phyloP scores from a whole-genome alignment of 2,797 vertebrate species.

The Rhabdomys pumilio region DNA sequence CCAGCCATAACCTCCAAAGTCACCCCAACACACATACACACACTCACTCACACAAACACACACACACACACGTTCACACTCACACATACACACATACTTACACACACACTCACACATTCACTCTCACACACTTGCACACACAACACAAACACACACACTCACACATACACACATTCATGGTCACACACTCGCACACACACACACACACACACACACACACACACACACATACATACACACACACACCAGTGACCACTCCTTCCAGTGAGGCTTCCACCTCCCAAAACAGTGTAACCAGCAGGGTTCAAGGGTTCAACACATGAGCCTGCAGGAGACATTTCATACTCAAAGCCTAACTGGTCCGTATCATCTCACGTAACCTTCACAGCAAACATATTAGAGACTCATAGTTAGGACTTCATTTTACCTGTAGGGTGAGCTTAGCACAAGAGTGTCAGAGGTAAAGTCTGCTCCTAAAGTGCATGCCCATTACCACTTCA shows the following conservation, averaged over 20 bases:
- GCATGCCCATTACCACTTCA: fast-evolving
- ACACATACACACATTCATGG: no score
- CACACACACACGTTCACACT: no score
- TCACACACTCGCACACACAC: no score
- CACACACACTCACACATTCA: no score
- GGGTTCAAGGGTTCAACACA: background rate
- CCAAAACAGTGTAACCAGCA: background rate
- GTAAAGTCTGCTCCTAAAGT: background rate
- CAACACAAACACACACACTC: no score
- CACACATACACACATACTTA: no score
- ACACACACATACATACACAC: background rate
- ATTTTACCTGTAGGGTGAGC: background rate
- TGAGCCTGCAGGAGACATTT: background rate
- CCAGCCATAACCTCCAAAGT: background rate
- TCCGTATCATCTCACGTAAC: background rate
- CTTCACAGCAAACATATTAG: background rate
- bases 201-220: no score
- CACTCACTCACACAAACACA: no score
- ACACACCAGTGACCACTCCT: background rate
- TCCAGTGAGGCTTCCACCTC: background rate
- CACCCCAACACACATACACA: background rate
- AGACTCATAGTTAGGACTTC: no score
- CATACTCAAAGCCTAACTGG: background rate
- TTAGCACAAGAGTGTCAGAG: background rate
- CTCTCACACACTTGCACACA: no score